These are phyloP conservation scores for Mastomys coucha DNA, from an alignment of 2,113 vertebrate genomes.

Conservation along the genomic window DNA sequence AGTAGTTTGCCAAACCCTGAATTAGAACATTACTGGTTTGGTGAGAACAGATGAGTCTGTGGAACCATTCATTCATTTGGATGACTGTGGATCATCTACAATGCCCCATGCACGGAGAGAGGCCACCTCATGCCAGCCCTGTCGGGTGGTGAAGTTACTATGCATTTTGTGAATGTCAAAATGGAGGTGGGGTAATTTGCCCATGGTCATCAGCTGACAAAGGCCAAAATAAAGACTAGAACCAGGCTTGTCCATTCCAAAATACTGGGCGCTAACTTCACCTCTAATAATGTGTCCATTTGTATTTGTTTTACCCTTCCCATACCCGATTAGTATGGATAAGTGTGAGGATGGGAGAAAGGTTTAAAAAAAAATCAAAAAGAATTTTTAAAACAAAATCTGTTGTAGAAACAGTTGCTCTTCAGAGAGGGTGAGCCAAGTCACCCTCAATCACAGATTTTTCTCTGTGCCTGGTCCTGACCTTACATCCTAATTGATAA, in stretches of 20 bases:
- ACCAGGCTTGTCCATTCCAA: not conserved
- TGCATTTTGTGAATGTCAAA: constrained; percentile 26
- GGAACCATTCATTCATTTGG: not conserved
- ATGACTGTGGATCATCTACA: not conserved
- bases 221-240: not conserved
- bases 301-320: not conserved
- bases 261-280: not conserved
- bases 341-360: not conserved
- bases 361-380: not conserved
- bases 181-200: not conserved
- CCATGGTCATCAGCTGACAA: not conserved
- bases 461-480: not conserved
- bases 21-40: constrained; percentile 26
- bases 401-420: not conserved
- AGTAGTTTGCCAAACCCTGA: constrained; percentile 46
- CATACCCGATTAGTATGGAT: not conserved
- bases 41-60: not conserved
- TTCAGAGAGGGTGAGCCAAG: not conserved
- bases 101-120: not conserved
- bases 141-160: not conserved
- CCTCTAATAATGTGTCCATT: not conserved
- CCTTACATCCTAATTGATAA: constrained; percentile 5
- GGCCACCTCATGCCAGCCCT: not conserved
- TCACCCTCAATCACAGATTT: not conserved
- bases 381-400: not conserved